phyloP scores from a whole-genome alignment of 2,797 vertebrate species.

The Lepus townsendii region DNA sequence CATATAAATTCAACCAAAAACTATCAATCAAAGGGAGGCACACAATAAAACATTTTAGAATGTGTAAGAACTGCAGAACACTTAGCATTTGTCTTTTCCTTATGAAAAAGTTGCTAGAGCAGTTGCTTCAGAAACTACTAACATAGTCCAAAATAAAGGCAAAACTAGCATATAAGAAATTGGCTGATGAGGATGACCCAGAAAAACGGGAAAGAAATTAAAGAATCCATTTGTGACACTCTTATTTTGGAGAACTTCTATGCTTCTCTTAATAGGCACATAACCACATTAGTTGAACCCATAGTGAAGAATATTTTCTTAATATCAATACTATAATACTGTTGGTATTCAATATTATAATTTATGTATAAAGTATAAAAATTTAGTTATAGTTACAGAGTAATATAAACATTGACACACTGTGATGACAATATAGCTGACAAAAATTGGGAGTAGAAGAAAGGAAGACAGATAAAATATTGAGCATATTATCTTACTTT shows the following conservation, averaged over 20 bases:
- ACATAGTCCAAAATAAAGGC: background rate
- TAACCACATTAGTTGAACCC: background rate
- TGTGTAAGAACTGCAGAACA: background rate
- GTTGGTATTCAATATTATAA: background rate
- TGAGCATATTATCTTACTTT: background rate
- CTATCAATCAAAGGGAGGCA: background rate
- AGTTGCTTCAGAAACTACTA: background rate
- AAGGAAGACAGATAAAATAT: background rate
- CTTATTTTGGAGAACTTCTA: background rate
- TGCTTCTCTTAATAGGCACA: background rate
- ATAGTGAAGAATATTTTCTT: background rate
- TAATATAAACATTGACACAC: background rate
- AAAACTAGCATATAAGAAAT: background rate
- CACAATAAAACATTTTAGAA: background rate
- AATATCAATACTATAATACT: background rate
- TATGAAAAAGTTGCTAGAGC: background rate
- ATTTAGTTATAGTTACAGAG: background rate
- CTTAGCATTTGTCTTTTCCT: background rate
- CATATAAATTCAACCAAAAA: background rate
- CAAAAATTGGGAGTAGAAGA: background rate
- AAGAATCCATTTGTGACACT: background rate
- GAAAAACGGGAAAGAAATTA: background rate
- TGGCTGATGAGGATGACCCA: background rate
- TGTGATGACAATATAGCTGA: background rate
- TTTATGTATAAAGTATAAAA: background rate